Evolutionary conservation across 2,797 vertebrate genomes (phyloP), one percentile per base, ranked within the genome.

Genomic region (Cossypha caffra): DNA sequence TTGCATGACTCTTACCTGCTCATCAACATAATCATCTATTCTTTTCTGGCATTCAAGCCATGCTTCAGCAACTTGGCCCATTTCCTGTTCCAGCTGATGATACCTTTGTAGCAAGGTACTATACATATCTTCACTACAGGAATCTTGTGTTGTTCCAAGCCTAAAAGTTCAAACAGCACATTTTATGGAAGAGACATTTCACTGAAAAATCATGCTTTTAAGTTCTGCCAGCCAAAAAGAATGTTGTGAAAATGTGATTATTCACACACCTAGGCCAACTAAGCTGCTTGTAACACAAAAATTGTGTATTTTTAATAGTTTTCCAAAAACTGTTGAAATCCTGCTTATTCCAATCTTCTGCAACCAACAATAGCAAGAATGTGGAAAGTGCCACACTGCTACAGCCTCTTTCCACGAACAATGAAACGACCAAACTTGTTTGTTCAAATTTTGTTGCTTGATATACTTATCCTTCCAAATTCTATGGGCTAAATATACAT

Each of bases 31-130:
- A 96, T 99, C 99, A 57, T 99, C 99, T 51, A 99, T 99, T 98
- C 99, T 98, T 97, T 99, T 99, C 97, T 99, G 99, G 96, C 99
- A 99, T 96, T 99, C 99, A 95, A 99, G 98, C 99, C 99, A 99
- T 86, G 99, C 98, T 86, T 98, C 98, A 10, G 99, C 98, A 69
- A 99, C 99, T 10, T 98, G 97, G 51, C 97, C 98, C 98, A 99
- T 99, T 94, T 99, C 99, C 97, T 99, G 98, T 97, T 99, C 99
- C 66, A 99, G 98, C 90, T 98, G 98, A 96, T 99, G 99, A 97
- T 99, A 99, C 96, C 98, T 98, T 97, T 99, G 99, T 88, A 99
- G 98, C 97, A 99, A 98, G 76, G 98, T 98, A 98, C 98, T 98
- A 79, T 99, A 99, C 95, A 98, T 98, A 96, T 99, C 99, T 98